Evolutionary conservation across 2,888 invertebrate genomes (phyloP).

Genomic region (Heliconius ismenius): DNA sequence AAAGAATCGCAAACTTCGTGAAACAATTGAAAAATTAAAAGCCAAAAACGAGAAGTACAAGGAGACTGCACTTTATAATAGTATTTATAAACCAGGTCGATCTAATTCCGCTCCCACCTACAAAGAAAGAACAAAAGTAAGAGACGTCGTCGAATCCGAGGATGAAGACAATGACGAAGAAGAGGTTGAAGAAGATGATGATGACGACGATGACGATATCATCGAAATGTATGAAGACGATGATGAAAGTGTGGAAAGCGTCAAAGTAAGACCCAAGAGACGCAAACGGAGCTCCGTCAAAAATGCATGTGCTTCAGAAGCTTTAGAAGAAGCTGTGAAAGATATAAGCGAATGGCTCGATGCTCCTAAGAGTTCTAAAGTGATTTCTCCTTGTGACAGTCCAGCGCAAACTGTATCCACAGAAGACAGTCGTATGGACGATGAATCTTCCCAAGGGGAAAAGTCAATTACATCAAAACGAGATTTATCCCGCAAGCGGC

Average conservation of each 20-base stretch:
- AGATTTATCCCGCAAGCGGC: conserved; percentile 77
- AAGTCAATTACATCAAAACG: conserved; percentile 61
- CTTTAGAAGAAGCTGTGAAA: conserved; percentile 86
- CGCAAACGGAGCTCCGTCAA: conserved; percentile 75
- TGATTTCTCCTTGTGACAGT: conserved; percentile 90
- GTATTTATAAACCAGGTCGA: conserved; percentile 57
- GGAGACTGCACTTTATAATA: conserved; percentile 57
- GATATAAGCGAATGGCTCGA: conserved; percentile 95
- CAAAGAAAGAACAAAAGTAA: conserved; percentile 24
- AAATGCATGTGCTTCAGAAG: conserved; percentile 82
- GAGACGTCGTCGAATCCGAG: conserved; percentile 19
- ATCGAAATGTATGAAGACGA: conserved; percentile 38
- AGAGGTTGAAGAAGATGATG: conserved; percentile 28
- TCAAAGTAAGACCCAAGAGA: conserved; percentile 64
- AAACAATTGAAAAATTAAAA: conserved; percentile 85
- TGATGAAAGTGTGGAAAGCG: conserved; percentile 41
- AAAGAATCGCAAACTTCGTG: conserved; percentile 77
- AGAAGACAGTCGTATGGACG: conserved; percentile 79
- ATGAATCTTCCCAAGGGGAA: conserved; percentile 68
- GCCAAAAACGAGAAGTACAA: conserved; percentile 83
- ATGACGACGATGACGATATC: conserved; percentile 41
- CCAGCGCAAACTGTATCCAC: conserved; percentile 85
- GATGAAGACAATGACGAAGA: conserved; percentile 37
- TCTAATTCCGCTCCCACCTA: conserved; percentile 31
- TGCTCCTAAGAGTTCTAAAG: conserved; percentile 88